Percentiles rank a stretch among this genome's conserved stretches.
These are phyloP conservation scores for Drosophila mauritiana DNA, from an alignment of 1,140 invertebrate species.

Conservation along the genomic window DNA sequence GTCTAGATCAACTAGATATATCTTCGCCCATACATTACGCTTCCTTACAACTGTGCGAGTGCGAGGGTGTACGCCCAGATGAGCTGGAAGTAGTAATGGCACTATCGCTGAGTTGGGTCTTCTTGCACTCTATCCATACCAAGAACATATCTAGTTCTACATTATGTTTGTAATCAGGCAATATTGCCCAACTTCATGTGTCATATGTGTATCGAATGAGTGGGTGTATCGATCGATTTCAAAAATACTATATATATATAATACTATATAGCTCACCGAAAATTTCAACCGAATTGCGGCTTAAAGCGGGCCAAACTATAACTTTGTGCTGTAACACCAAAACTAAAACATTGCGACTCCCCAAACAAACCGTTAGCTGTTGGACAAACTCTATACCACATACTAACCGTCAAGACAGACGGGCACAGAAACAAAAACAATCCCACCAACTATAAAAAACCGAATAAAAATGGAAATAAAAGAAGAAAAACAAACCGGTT, in stretches of 20 bases:
- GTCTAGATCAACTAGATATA: slow-evolving; percentile 61
- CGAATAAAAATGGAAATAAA: slow-evolving; percentile 14
- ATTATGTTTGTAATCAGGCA: too few relatives aligned
- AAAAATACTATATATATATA: too few relatives aligned
- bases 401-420: not conserved
- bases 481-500: slow-evolving; percentile 43
- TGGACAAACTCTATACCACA: slow-evolving; percentile 3
- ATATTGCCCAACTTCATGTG: too few relatives aligned
- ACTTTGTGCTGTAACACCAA: not conserved
- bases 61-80: slow-evolving; percentile 4
- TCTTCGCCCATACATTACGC: slow-evolving; percentile 12
- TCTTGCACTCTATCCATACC: not conserved
- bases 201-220: too few relatives aligned
- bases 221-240: too few relatives aligned
- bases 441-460: slow-evolving; percentile 1
- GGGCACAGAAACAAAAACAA: not conserved
- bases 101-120: not conserved
- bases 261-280: too few relatives aligned
- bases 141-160: too few relatives aligned
- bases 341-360: not conserved
- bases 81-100: not conserved
- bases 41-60: not conserved
- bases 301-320: not conserved
- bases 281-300: too few relatives aligned
- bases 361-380: slow-evolving; percentile 1